Evolutionary conservation across 2,797 vertebrate species (phyloP), one percentile per base, ranked within the genome.

Genomic region (Clarias pachynema): DNA sequence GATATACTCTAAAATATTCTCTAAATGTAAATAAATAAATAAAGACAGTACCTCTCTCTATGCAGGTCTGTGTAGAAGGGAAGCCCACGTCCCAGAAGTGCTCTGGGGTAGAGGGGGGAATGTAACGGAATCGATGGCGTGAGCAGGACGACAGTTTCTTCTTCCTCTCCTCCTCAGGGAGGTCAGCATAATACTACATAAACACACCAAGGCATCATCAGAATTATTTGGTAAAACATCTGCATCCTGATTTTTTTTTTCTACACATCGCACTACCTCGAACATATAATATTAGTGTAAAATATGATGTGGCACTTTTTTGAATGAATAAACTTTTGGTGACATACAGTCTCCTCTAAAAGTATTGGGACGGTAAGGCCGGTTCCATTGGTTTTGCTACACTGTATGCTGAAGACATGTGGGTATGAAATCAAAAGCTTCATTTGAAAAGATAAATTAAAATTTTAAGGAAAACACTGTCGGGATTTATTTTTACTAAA

Each of bases 61-160:
- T 90, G 91, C 98, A 99, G 2, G 96, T 99, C 88, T 99, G 98
- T 14, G 98, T 99, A 0, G 98, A 98, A 22, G 98, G 98, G 92
- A 99, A 99, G 82, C 98, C 98, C 79, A 99, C 97, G 86, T 99
- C 98, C 98, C 98, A 99, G 92, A 99, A 99, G 93, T 99, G 96
- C 90, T 99, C 98, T 10, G 98, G 98, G 14, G 98, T 99, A 70
- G 86, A 96, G 12, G 98, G 97, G 68, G 97, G 98, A 87, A 97
- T 93, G 79, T 97, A 97, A 0, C 95, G 96, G 87, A 96, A 97
- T 6, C 98, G 95, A 79, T 99, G 98, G 62, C 98, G 95, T 15
- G 98, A 99, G 90, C 98, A 99, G 7, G 95, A 91, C 15, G 97
- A 93, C 72, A 99, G 70, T 90, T 98, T 99, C 86, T 97, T 97